phyloP scores from a whole-genome alignment of 2,113 vertebrate species.

The Phoxinus phoxinus region DNA sequence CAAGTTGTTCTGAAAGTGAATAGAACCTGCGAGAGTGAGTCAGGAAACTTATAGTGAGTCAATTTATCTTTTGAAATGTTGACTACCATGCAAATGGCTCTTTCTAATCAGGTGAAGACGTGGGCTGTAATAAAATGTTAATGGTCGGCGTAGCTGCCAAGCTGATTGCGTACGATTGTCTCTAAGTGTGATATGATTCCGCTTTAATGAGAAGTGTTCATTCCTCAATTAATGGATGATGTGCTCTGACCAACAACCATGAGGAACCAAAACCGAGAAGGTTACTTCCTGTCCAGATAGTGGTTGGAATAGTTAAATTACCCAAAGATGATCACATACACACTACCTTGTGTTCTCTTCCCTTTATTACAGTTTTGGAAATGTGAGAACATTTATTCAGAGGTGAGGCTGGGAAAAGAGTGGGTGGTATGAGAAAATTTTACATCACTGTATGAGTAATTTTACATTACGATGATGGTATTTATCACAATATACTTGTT shows the following conservation, averaged over 20 bases:
- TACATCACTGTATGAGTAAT: constrained; percentile 3
- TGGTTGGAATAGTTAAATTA: background rate
- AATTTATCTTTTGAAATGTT: constrained; percentile 40
- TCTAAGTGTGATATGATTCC: constrained; percentile 32
- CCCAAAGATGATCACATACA: background rate
- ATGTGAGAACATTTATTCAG: background rate
- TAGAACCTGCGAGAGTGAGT: constrained; percentile 16
- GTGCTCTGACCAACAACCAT: background rate
- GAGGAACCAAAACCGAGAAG: constrained; percentile 20
- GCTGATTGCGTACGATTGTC: constrained; percentile 26
- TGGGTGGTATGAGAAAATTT: background rate
- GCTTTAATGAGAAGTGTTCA: constrained; percentile 38
- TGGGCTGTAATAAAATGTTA: constrained; percentile 40
- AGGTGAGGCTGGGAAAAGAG: constrained; percentile 11
- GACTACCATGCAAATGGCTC: constrained; percentile 26
- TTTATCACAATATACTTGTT: background rate
- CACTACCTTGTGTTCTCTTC: background rate
- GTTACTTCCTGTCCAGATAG: constrained; percentile 5
- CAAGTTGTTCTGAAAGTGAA: constrained; percentile 20
- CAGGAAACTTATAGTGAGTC: constrained; percentile 13
- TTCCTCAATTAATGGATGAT: constrained; percentile 28
- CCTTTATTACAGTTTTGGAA: background rate
- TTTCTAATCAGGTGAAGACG: constrained; percentile 34
- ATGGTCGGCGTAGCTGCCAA: constrained; percentile 10
- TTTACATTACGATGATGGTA: background rate